Conservation (phyloP, 2,888 invertebrate genomes). For the Parnassius apollo region DNA sequence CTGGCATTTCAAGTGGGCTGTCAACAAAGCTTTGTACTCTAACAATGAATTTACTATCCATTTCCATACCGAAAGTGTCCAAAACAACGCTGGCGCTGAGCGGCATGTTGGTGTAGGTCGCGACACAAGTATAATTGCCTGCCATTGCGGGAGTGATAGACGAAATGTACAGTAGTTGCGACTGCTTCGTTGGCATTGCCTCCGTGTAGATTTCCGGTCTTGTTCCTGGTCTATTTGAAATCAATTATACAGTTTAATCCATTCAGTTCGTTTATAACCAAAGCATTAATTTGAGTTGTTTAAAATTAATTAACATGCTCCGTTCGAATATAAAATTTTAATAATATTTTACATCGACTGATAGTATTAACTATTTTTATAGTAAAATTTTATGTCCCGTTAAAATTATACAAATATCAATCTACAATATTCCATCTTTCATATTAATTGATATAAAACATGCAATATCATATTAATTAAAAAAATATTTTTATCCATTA, state of each 20-base stretch:
- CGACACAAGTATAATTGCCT: slow-evolving; percentile 90
- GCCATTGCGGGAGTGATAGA: slow-evolving; percentile 88
- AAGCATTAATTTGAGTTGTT: no score
- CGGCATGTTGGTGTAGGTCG: slow-evolving; percentile 87
- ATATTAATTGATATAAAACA: no score
- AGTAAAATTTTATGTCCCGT: no score
- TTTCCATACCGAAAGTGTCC: slow-evolving; percentile 82
- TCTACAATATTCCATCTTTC: no score
- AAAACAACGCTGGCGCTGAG: slow-evolving; percentile 85
- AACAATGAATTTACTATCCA: slow-evolving; percentile 22
- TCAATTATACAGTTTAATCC: background rate
- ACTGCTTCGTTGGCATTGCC: slow-evolving; percentile 82
- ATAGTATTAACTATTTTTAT: no score
- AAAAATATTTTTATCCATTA: no score
- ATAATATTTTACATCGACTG: no score
- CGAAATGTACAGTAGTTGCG: slow-evolving; percentile 87
- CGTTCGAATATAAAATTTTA: no score
- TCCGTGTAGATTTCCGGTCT: slow-evolving; percentile 86
- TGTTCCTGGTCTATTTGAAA: slow-evolving; percentile 48
- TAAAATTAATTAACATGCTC: no score
- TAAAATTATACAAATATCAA: no score
- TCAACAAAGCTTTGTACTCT: background rate
- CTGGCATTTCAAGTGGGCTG: background rate
- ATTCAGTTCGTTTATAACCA: no score
- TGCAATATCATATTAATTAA: no score